Evolutionary conservation across 30 jellyfish, hydroid and myxozoan species (phyloP).

Genomic region (Cassiopea xamachana): DNA sequence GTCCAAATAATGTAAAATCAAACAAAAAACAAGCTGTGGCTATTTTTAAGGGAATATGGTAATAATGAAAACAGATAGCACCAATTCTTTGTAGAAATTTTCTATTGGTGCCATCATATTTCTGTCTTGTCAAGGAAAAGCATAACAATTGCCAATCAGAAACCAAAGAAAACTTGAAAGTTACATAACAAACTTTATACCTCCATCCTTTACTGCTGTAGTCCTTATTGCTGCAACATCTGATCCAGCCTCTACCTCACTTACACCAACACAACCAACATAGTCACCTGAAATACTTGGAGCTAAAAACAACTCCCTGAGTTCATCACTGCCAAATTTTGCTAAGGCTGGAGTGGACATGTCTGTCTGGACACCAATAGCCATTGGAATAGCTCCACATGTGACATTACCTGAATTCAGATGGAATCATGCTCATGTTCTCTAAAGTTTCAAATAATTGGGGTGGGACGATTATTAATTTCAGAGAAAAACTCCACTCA

Average conservation of each 20-base stretch:
- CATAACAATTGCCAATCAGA: too few species aligned
- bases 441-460: neutral
- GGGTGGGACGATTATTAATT: neutral
- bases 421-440: neutral
- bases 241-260: slow-evolving; percentile 98
- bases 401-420: slow-evolving; percentile 70
- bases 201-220: slow-evolving; percentile 98
- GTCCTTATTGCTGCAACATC: slow-evolving; percentile 93
- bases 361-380: slow-evolving; percentile 97
- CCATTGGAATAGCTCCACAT: slow-evolving; percentile 97
- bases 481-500: neutral
- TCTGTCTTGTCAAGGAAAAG: too few species aligned
- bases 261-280: slow-evolving; percentile 97
- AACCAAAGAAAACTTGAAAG: too few species aligned
- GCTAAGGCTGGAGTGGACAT: slow-evolving; percentile 99
- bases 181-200: slow-evolving; percentile 13
- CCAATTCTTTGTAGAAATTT: too few species aligned
- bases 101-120: too few species aligned
- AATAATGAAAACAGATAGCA: too few species aligned
- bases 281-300: slow-evolving; percentile 98
- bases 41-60: too few species aligned
- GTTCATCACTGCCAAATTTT: slow-evolving; percentile 95
- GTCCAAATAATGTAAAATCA: too few species aligned
- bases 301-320: slow-evolving; percentile 84
- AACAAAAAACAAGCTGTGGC: too few species aligned